Conservation (phyloP, 2,888 invertebrate species). For the Xylocampa areola region DNA sequence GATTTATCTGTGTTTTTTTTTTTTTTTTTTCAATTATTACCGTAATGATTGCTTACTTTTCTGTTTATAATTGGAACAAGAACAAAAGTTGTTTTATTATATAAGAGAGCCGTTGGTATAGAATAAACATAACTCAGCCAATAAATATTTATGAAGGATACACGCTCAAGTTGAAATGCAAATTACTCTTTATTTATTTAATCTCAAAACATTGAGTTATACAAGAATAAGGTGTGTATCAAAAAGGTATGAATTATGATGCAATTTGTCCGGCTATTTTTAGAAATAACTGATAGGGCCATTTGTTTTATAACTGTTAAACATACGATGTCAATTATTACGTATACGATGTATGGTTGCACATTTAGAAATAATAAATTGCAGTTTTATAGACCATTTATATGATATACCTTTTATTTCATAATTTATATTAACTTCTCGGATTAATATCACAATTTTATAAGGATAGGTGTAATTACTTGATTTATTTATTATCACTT, state of each 20-base stretch:
- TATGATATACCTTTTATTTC: conserved; percentile 3
- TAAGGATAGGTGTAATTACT: conserved; percentile 14
- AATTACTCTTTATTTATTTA: conserved; percentile 23
- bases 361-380: conserved; percentile 15
- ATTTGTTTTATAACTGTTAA: conserved; percentile 20
- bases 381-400: conserved; percentile 4
- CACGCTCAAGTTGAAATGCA: conserved; percentile 15
- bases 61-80: too few species aligned
- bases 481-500: conserved; percentile 1
- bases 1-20: too few species aligned
- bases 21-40: too few species aligned
- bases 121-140: neutral
- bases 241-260: conserved; percentile 8
- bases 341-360: conserved; percentile 8
- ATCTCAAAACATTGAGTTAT: too few species aligned
- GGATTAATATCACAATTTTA: conserved; percentile 15
- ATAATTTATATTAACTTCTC: conserved; percentile 1
- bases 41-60: too few species aligned
- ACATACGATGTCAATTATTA: conserved; percentile 15
- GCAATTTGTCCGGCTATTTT: conserved; percentile 14
- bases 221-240: conserved; percentile 12
- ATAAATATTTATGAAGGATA: conserved; percentile 9
- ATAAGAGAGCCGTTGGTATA: too few species aligned
- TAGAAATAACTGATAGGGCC: conserved; percentile 9
- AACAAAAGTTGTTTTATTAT: too few species aligned